phyloP scores from a whole-genome alignment of 2,888 invertebrate genomes.

The Caenorhabditis sp. region DNA sequence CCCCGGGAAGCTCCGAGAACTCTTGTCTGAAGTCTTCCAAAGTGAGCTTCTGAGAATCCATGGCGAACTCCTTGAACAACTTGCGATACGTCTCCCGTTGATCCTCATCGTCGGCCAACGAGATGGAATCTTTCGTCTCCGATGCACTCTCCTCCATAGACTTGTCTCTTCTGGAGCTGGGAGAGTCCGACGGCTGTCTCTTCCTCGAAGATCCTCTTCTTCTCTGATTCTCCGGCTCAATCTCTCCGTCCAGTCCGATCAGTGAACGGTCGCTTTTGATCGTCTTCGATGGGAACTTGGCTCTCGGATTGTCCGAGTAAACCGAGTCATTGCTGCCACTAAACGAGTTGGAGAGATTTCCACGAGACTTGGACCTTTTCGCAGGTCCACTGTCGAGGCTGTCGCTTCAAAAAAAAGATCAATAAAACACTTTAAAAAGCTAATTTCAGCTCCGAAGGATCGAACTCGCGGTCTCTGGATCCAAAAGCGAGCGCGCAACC shows the following conservation, averaged over 20 bases:
- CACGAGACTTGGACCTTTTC: constrained; percentile 2
- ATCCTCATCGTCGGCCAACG: constrained; percentile 57
- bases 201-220: constrained; percentile 25
- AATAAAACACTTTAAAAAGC: too few species aligned
- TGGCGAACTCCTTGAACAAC: constrained; percentile 61
- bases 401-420: not conserved
- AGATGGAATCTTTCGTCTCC: constrained; percentile 60
- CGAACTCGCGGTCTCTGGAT: too few species aligned
- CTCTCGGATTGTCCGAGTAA: not conserved
- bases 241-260: constrained; percentile 61
- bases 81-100: constrained; percentile 24
- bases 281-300: not conserved
- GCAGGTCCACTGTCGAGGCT: not conserved
- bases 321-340: constrained; percentile 33
- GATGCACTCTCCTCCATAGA: constrained; percentile 46
- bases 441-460: too few species aligned
- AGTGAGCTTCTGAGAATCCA: constrained; percentile 36
- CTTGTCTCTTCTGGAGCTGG: constrained; percentile 9
- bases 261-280: constrained; percentile 49
- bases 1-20: constrained; percentile 50
- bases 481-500: too few species aligned
- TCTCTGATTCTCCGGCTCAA: constrained; percentile 31
- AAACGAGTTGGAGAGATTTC: constrained; percentile 13
- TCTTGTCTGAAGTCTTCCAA: constrained; percentile 59
- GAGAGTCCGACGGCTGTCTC: not conserved